phyloP scores from a whole-genome alignment of 2,888 invertebrate species.

The Halocaridina rubra region DNA sequence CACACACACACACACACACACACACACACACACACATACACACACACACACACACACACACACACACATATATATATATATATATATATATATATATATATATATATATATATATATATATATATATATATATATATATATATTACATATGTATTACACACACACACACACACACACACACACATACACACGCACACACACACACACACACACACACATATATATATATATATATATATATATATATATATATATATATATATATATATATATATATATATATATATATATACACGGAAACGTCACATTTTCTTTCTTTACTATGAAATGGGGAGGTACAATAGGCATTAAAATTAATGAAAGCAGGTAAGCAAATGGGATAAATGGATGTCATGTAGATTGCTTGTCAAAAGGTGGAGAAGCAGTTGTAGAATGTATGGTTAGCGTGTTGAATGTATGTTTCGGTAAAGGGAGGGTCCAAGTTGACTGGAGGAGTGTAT shows the following conservation, averaged over 20 bases:
- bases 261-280: neutral
- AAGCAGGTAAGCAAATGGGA: no score
- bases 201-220: neutral
- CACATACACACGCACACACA: neutral
- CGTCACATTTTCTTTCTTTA: no score
- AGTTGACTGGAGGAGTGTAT: no score
- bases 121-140: neutral
- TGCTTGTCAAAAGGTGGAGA: no score
- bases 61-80: neutral
- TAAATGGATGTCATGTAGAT: no score
- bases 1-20: neutral
- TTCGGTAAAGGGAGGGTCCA: no score
- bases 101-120: neutral
- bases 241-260: neutral
- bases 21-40: neutral
- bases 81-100: neutral
- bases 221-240: neutral
- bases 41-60: neutral
- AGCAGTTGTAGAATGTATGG: no score
- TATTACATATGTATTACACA: neutral
- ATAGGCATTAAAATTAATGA: no score
- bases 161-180: neutral
- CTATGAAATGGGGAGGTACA: no score
- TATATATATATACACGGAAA: neutral
- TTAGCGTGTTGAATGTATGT: no score